Base-by-base conservation (phyloP, 1,140 invertebrate species). In the Diprion similis region DNA sequence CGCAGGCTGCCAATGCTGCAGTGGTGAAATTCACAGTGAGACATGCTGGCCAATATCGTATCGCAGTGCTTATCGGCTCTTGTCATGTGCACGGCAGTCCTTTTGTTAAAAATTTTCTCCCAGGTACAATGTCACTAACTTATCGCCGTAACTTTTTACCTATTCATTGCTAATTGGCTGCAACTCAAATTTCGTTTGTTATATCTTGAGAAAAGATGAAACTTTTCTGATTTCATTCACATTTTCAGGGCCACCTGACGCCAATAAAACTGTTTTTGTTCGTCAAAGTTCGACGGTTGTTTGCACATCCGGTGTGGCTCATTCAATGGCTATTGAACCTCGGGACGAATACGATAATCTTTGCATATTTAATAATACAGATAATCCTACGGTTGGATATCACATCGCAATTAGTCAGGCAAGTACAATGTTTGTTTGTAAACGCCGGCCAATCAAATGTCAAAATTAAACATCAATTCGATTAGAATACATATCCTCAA, bases 21-120 rank as follows among this genome's bases (percentile, higher is more conserved):
- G 92, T 93, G 80, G 95, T 96, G 45, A 96, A 96, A 84, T 98
- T 98, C 85, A 97, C 95, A 45, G 96, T 97, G 66, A 92, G 96
- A 76, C 94, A 94, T 78, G 94, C 96, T 11, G 96, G 96, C 64
- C 91, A 94, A 79, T 98, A 98, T 88, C 91, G 92, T 77, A 95
- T 98, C 73, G 93, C 94, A 19, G 92, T 97, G 69, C 91, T 95
- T 84, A 93, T 97, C 74, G 94, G 93, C 79, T 90, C 90, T 18
- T 89, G 87, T 78, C 91, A 93, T 78, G 90, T 93, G 66, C 90
- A 90, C 73, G 92, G 91, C 37, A 93, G 92, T 80, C 92, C 92
- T 13, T 93, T 93, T 78, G 84, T 89, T 17, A 92, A 92, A 82
- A 89, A 84, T 73, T 93, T 93, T 83, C 86, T 92, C 71, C 90